A percentile compares a stretch with the other conserved stretches of the same genome.
These are phyloP conservation scores for Accipiter cooperii DNA, from an alignment of 2,113 vertebrate genomes.

Conservation along the genomic window DNA sequence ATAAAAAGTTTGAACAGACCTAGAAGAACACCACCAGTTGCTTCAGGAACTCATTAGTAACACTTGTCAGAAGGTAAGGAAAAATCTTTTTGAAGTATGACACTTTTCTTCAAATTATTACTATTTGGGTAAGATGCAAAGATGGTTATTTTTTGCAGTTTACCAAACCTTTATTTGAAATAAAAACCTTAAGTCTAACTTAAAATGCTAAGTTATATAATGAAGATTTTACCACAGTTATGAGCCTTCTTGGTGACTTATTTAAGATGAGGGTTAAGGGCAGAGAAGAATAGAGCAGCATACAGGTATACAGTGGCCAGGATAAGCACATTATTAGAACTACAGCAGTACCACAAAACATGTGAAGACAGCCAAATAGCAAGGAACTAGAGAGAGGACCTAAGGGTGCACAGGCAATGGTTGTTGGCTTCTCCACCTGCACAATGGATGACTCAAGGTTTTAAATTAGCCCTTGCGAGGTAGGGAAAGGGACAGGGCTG, in stretches of 20 bases:
- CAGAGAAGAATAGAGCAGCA: neutral
- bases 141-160: neutral
- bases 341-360: neutral
- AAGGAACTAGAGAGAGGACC: neutral
- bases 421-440: neutral
- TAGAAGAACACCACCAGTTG: neutral
- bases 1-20: neutral
- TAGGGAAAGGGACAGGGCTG: neutral
- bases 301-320: neutral
- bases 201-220: neutral
- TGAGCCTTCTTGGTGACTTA: neutral
- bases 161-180: neutral
- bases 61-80: neutral
- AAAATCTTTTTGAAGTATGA: neutral
- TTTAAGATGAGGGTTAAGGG: neutral
- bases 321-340: neutral
- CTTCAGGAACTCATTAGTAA: neutral
- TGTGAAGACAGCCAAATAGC: neutral
- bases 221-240: neutral
- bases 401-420: neutral
- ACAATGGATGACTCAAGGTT: neutral
- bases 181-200: neutral
- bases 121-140: neutral
- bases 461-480: neutral
- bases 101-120: neutral